Evolutionary conservation across 1,140 invertebrate genomes (phyloP).

Genomic region (Aphidius gifuensis): DNA sequence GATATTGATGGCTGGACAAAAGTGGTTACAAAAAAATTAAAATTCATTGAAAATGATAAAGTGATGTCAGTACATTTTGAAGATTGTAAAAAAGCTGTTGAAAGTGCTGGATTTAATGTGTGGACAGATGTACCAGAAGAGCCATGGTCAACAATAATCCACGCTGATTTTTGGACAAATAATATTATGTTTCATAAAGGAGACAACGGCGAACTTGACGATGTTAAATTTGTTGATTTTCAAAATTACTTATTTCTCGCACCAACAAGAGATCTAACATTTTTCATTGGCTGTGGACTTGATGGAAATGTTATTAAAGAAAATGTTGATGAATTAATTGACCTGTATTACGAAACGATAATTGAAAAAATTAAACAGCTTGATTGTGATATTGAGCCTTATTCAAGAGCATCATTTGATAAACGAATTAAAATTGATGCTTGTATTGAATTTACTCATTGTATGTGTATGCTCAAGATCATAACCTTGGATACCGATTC

Average conservation of each 20-base stretch:
- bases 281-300: constrained; percentile 60
- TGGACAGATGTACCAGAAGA: constrained; percentile 38
- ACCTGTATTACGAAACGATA: constrained; percentile 57
- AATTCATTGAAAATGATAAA: constrained; percentile 36
- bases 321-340: constrained; percentile 52
- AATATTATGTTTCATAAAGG: constrained; percentile 58
- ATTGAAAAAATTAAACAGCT: constrained; percentile 39
- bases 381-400: constrained; percentile 33
- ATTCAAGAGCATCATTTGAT: constrained; percentile 32
- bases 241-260: constrained; percentile 59
- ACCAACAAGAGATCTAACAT: constrained; percentile 58
- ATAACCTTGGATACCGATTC: constrained; percentile 35
- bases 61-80: constrained; percentile 32
- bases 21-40: constrained; percentile 26
- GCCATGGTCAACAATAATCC: constrained; percentile 56
- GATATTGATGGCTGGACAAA: constrained; percentile 15
- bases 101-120: constrained; percentile 27
- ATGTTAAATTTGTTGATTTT: constrained; percentile 63
- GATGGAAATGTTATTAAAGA: constrained; percentile 44
- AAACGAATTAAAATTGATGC: constrained; percentile 32
- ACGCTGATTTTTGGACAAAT: constrained; percentile 64
- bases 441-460: constrained; percentile 36
- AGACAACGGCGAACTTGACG: constrained; percentile 41
- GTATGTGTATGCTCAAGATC: constrained; percentile 42
- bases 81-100: constrained; percentile 27